A percentile compares a stretch with the other conserved stretches of the same genome.
Evolutionary conservation across 2,113 vertebrate genomes (phyloP).

Genomic region (Lates calcarifer): DNA sequence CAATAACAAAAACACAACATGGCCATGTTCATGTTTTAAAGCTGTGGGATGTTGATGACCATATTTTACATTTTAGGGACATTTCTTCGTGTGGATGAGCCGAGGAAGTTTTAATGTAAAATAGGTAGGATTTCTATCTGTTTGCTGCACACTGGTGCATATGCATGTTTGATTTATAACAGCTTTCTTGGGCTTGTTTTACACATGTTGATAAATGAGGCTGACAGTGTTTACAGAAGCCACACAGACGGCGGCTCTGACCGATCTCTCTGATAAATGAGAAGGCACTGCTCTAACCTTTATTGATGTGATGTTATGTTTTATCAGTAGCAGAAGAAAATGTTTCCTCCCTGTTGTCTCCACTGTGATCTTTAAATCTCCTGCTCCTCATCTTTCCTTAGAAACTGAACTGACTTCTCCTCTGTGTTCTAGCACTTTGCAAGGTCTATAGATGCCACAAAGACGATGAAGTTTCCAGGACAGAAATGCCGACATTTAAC

Average conservation of each 20-base stretch:
- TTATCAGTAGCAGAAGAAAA: constrained; percentile 8
- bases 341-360: background rate
- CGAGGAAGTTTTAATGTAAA: background rate
- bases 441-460: background rate
- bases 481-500: constrained; percentile 3
- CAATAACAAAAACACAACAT: too few species aligned
- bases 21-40: too few species aligned
- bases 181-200: background rate
- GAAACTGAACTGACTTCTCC: constrained; percentile 6
- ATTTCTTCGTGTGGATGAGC: background rate
- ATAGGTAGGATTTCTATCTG: background rate
- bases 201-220: constrained; percentile 16
- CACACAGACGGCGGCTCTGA: background rate
- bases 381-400: background rate
- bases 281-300: background rate
- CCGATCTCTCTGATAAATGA: constrained; percentile 24
- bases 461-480: background rate
- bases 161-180: background rate
- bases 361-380: constrained; percentile 12
- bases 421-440: constrained; percentile 15
- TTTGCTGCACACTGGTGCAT: background rate
- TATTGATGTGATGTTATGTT: background rate
- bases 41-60: too few species aligned
- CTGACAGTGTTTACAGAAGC: constrained; percentile 4
- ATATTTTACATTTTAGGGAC: too few species aligned